These are phyloP conservation scores for Pocillopora grandis DNA, from an alignment of 92 coral and sea anemone genomes.

Conservation along the genomic window DNA sequence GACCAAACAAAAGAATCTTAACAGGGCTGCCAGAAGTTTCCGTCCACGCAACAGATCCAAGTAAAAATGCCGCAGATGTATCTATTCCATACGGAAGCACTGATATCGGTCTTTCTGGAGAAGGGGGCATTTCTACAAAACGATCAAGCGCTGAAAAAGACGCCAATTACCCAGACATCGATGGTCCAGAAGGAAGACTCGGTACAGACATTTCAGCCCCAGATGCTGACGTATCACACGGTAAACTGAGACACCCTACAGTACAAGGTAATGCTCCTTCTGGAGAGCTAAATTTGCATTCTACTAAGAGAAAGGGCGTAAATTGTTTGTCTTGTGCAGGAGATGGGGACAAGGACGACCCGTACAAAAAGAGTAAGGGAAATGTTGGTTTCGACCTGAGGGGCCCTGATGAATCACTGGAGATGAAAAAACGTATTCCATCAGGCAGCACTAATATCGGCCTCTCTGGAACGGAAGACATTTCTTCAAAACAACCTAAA, in stretches of 20 bases:
- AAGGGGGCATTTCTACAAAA: background rate
- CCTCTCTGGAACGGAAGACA: background rate
- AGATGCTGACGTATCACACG: constrained; percentile 39
- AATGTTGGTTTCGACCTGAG: background rate
- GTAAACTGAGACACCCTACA: constrained; percentile 4
- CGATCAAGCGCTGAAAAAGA: background rate
- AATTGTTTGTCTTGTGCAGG: constrained; percentile 24
- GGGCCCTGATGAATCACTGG: constrained; percentile 23
- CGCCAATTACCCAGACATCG: constrained; percentile 16
- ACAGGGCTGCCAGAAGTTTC: too few relatives aligned
- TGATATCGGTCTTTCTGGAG: constrained; percentile 16
- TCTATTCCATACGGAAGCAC: background rate
- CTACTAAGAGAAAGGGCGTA: constrained; percentile 10
- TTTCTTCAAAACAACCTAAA: constrained; percentile 5
- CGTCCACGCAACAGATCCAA: background rate
- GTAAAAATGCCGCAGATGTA: background rate
- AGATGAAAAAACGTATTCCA: constrained; percentile 24
- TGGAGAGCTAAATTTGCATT: background rate
- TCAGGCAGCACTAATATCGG: background rate
- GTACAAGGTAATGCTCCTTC: background rate
- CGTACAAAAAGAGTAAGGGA: constrained; percentile 9
- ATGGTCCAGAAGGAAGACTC: constrained; percentile 17
- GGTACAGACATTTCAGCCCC: constrained; percentile 24
- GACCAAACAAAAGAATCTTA: background rate
- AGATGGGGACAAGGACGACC: constrained; percentile 37